phyloP scores from a whole-genome alignment of 37 sponge, comb jelly and placozoan species.

The Lycopodina hypogea region DNA sequence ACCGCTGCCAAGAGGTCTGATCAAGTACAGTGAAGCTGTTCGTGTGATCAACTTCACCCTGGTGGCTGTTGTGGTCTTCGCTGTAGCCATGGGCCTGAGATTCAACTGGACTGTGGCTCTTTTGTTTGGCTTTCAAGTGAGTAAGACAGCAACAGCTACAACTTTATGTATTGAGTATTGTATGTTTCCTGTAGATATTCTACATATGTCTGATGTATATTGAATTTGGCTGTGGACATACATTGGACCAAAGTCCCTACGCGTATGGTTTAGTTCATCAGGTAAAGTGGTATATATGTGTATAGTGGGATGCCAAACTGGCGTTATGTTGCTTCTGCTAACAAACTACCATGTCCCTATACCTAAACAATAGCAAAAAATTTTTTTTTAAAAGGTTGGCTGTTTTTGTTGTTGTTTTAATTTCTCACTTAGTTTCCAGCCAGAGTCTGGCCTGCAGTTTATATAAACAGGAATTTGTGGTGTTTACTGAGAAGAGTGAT shows the following conservation, averaged over 20 bases:
- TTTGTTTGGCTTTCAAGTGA: slow-evolving; percentile 45
- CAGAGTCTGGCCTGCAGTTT: no score
- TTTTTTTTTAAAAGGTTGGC: no score
- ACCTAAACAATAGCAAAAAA: no score
- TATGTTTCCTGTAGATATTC: slow-evolving; percentile 51
- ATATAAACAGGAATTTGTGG: no score
- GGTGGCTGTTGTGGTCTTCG: slow-evolving; percentile 14
- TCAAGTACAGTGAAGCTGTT: slow-evolving; percentile 51
- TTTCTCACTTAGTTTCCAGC: no score
- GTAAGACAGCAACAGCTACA: background rate
- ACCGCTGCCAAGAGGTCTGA: slow-evolving; percentile 75
- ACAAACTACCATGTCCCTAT: no score
- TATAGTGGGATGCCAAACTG: slow-evolving; percentile 7
- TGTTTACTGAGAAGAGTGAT: no score
- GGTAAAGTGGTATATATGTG: slow-evolving; percentile 33
- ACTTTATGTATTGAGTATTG: background rate
- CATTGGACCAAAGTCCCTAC: slow-evolving; percentile 60
- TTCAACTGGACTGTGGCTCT: slow-evolving; percentile 31
- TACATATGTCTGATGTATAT: slow-evolving; percentile 77
- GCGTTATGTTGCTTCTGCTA: background rate
- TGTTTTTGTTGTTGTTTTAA: no score
- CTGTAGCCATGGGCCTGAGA: slow-evolving; percentile 29
- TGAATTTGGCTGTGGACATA: slow-evolving; percentile 85
- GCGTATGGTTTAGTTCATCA: slow-evolving; percentile 73
- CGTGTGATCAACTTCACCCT: slow-evolving; percentile 33